These are phyloP conservation scores for Verasper variegatus DNA, from an alignment of 2,113 vertebrate genomes.

Conservation along the genomic window DNA sequence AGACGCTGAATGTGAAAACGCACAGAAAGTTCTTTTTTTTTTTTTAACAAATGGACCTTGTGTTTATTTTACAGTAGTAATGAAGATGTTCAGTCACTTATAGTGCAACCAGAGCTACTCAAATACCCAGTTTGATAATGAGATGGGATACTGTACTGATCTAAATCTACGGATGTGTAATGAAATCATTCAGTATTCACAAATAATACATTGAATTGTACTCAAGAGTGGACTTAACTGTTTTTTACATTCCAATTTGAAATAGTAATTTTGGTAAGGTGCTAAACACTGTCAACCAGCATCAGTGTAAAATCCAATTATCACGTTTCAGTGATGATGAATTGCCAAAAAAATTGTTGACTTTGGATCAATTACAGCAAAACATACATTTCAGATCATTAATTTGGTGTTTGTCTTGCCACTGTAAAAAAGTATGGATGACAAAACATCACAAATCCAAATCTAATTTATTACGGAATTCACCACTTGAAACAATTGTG, in stretches of 20 bases:
- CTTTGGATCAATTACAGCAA: conserved; percentile 2
- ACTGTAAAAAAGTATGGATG: conserved; percentile 18
- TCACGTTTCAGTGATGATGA: conserved; percentile 4
- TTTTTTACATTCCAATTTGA: conserved; percentile 45
- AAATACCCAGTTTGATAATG: conserved; percentile 23
- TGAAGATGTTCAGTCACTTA: conserved; percentile 41
- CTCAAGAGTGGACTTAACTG: conserved; percentile 29
- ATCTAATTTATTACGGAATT: conserved; percentile 46
- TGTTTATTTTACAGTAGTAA: conserved; percentile 58
- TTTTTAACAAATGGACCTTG: conserved; percentile 33
- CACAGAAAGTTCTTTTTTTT: conserved; percentile 6
- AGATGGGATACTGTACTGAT: conserved; percentile 22
- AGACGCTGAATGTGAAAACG: conserved; percentile 37
- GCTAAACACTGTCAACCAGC: conserved; percentile 1
- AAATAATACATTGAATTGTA: conserved; percentile 46
- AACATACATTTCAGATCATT: background rate
- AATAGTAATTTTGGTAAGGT: conserved; percentile 19
- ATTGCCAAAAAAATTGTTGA: background rate
- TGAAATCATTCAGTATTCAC: conserved; percentile 56
- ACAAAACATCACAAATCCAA: conserved; percentile 45
- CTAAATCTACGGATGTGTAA: conserved; percentile 48
- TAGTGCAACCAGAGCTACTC: conserved; percentile 28
- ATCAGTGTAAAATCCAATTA: conserved; percentile 7
- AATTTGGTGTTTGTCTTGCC: conserved; percentile 5
- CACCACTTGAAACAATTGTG: conserved; percentile 26